These are phyloP conservation scores for Microcaecilia unicolor DNA, from an alignment of 2,797 vertebrate genomes.

Conservation along the genomic window DNA sequence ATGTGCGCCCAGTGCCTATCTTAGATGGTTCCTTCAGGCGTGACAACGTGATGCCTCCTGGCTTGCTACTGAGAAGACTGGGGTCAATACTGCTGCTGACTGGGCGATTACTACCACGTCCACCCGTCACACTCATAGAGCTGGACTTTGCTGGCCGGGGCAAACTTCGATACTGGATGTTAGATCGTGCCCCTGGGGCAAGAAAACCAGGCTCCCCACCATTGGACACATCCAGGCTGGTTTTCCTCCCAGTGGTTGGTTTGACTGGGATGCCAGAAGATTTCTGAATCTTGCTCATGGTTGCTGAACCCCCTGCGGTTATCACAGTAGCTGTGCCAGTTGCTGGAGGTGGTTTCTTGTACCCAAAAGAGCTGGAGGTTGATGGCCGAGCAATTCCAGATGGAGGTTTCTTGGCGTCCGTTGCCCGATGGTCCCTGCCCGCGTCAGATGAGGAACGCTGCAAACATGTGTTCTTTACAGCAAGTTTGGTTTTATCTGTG, in stretches of 20 bases:
- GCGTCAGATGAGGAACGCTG: constrained; percentile 90
- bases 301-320: constrained; percentile 71
- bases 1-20: constrained; percentile 43
- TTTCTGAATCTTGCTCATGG: constrained; percentile 75
- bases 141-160: constrained; percentile 92
- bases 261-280: constrained; percentile 87
- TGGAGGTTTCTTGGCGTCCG: constrained; percentile 82
- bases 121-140: constrained; percentile 75
- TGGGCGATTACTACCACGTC: constrained; percentile 62
- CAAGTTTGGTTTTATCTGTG: constrained; percentile 76
- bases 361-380: constrained; percentile 78
- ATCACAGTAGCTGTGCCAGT: constrained; percentile 79
- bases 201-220: constrained; percentile 70
- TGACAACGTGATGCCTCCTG: constrained; percentile 48
- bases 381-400: constrained; percentile 80
- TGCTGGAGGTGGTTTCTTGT: constrained; percentile 72
- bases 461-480: constrained; percentile 72
- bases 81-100: constrained; percentile 80
- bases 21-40: constrained; percentile 81
- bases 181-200: constrained; percentile 79
- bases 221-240: constrained; percentile 81
- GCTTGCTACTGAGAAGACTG: constrained; percentile 72
- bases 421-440: constrained; percentile 65
- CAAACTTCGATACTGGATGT: constrained; percentile 91
- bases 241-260: constrained; percentile 76